Conservation (phyloP, 2,888 invertebrate species). For the Ceramica pisi region DNA sequence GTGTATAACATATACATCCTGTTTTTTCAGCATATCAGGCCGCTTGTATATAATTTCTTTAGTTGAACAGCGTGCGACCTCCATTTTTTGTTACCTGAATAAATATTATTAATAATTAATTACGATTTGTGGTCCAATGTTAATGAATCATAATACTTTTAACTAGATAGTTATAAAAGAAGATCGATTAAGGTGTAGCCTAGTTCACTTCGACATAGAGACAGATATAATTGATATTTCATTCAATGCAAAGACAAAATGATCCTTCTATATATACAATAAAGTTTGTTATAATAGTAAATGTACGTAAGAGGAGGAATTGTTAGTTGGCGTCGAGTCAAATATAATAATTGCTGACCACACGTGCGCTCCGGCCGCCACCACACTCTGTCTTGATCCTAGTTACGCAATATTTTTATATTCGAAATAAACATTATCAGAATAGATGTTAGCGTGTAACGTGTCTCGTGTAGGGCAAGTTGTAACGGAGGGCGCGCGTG, state of each 20-base stretch:
- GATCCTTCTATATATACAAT: slow-evolving; percentile 70
- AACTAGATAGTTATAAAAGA: slow-evolving; percentile 87
- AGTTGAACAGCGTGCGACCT: slow-evolving; percentile 79
- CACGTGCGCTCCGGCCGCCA: slow-evolving; percentile 63
- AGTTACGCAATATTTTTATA: slow-evolving; percentile 82
- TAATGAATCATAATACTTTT: slow-evolving; percentile 89
- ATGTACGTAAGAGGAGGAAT: slow-evolving; percentile 63
- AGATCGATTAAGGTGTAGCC: slow-evolving; percentile 81
- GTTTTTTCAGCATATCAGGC: slow-evolving; percentile 81
- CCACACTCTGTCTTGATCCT: slow-evolving; percentile 41
- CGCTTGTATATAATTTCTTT: slow-evolving; percentile 64
- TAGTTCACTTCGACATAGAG: slow-evolving; percentile 76
- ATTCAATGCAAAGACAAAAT: slow-evolving; percentile 72
- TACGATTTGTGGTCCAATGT: slow-evolving; percentile 91
- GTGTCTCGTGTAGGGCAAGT: slow-evolving; percentile 38
- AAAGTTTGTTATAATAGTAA: slow-evolving; percentile 62
- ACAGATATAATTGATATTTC: slow-evolving; percentile 59
- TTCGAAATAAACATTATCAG: slow-evolving; percentile 78
- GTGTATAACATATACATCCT: slow-evolving; percentile 66
- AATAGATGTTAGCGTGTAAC: slow-evolving; percentile 73
- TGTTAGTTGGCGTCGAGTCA: slow-evolving; percentile 60
- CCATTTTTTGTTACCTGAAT: slow-evolving; percentile 91
- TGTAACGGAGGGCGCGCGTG: slow-evolving; percentile 70
- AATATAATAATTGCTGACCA: slow-evolving; percentile 61
- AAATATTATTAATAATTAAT: slow-evolving; percentile 89